phyloP scores from a whole-genome alignment of 2,888 invertebrate species.

The Lymantria monacha region DNA sequence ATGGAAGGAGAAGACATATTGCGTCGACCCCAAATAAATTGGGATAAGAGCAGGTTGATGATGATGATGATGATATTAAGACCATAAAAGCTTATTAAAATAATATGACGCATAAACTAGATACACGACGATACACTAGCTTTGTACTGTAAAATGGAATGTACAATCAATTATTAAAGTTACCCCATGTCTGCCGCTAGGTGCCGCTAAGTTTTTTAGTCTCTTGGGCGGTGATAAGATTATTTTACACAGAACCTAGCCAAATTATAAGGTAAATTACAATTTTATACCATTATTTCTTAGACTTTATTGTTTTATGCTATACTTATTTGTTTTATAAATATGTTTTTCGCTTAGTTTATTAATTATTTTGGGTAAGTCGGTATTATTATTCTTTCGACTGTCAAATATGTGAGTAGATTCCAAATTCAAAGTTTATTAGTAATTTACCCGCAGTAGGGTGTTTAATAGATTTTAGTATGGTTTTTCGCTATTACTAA shows the following conservation, averaged over 20 bases:
- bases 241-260: conserved; percentile 29
- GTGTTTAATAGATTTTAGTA: no score
- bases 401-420: conserved; percentile 22
- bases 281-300: conserved; percentile 2
- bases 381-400: conserved; percentile 6
- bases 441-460: no score
- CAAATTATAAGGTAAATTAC: conserved; percentile 41
- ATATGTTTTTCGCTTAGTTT: neutral
- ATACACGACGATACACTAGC: no score
- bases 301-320: neutral
- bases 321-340: conserved; percentile 3
- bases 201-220: conserved; percentile 30
- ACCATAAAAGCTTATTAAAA: no score
- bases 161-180: conserved; percentile 12
- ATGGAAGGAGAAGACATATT: no score
- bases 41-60: no score
- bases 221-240: conserved; percentile 33
- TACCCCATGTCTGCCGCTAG: conserved; percentile 22
- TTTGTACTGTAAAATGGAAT: conserved; percentile 26
- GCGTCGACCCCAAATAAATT: no score
- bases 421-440: conserved; percentile 9
- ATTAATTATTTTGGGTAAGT: conserved; percentile 16
- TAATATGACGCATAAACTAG: no score
- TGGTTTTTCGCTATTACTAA: no score
- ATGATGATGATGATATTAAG: no score